Evolutionary conservation across 2,113 vertebrate species (phyloP), one percentile per base, ranked within the genome.

Genomic region (Sylvietta virens): DNA sequence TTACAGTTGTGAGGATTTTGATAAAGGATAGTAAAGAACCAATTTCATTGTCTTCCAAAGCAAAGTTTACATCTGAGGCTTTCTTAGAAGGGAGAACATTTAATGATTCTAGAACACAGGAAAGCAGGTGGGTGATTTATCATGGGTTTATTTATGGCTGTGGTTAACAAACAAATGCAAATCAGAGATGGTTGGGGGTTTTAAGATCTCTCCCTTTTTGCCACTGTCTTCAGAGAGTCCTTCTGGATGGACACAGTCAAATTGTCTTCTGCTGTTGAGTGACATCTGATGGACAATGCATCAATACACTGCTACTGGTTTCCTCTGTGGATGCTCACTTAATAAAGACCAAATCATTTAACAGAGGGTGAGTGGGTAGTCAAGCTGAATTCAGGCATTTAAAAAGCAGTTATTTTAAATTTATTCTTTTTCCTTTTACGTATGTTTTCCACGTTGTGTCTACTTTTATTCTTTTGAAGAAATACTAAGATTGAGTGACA

Each of bases 331-430:
- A 96, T 90, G 71, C 82, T 93, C 94, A 69, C 56, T 94, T 96
- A 94, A 83, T 96, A 94, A 92, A 95, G 28, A 90, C 23, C 35
- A 18, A 88, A 92, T 93, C 66, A 57, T 35, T 82, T 82, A 93
- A 95, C 94, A 97, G 96, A 93, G 96, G 95, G 95, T 97, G 96
- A 96, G 96, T 97, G 94, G 95, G 95, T 73, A 88, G 90, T 92
- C 82, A 88, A 51, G 85, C 85, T 96, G 90, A 94, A 95, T 72
- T 69, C 85, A 94, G 85, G 48, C 90, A 65, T 90, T 78, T 74
- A 13, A 80, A 89, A 94, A 64, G 8, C 51, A 84, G 80, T 92
- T 90, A 54, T 89, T 89, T 92, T 67, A 53, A 87, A 94, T 48
- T 48, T 78, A 33, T 56, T 92, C 16, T 65, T 70, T 92, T 84